Conservation (phyloP, 2,797 vertebrate genomes). For the Pangasius larnaudii region DNA sequence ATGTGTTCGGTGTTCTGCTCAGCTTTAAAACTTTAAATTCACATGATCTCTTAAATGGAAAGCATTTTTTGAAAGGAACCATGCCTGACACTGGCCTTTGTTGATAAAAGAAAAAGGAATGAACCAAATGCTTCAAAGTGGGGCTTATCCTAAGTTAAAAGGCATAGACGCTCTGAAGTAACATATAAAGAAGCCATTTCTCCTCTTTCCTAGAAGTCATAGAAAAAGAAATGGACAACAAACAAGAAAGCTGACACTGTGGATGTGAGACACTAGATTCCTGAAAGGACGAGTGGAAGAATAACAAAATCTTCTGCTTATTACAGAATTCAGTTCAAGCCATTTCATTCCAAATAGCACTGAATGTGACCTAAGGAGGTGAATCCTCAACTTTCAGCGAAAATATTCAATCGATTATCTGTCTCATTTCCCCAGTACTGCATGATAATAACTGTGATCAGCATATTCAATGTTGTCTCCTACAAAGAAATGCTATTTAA, state of each 20-base stretch:
- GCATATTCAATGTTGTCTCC: conserved; percentile 13
- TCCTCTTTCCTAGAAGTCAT: not conserved
- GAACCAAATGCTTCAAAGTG: conserved; percentile 8
- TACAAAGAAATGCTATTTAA: not conserved
- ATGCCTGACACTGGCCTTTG: not conserved
- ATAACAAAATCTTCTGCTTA: not conserved
- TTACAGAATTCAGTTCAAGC: not conserved
- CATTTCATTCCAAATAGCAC: not conserved
- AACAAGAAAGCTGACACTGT: not conserved
- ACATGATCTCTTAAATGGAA: not conserved
- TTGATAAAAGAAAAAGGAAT: conserved; percentile 5
- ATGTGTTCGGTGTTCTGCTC: not conserved
- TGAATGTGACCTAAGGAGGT: not conserved
- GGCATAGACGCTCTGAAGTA: not conserved
- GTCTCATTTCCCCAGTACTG: not conserved
- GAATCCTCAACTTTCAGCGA: conserved; percentile 5
- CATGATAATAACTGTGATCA: not conserved
- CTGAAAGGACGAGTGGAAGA: not conserved
- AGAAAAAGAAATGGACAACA: not conserved
- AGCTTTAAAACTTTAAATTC: not conserved
- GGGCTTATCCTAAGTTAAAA: conserved; percentile 21
- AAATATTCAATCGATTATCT: not conserved
- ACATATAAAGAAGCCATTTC: conserved; percentile 1
- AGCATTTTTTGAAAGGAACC: conserved; percentile 4
- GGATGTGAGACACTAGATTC: not conserved